Base-by-base conservation (phyloP, 2,888 invertebrate genomes). In the Lasioglossum lativentre region DNA sequence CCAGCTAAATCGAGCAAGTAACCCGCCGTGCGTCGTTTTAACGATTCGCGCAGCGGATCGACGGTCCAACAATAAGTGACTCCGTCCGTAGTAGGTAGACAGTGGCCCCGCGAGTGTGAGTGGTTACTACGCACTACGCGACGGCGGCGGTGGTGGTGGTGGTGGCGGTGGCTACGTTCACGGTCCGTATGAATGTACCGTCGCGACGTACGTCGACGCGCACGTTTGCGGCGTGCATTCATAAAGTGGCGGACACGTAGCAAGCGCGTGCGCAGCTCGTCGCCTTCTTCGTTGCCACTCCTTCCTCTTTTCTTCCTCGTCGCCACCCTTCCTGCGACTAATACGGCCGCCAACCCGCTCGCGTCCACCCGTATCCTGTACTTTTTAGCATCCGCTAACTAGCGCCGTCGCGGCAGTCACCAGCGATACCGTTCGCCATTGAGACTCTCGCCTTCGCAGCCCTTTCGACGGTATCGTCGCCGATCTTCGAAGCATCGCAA, bases 171-270 rank as follows among this genome's bases (percentile, higher is more conserved):
- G 85, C 80, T 88, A 89, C 90, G 87, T 83, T 86, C 83, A 86
- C 73, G 84, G 79, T 75, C 85, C 86, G 88, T 86, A 91, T 91
- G 92, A 92, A 91, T 90, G 90, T 87, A 91, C 85, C 84, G 78
- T 83, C 73, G 76, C 87, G 87, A 90, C 86, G 85, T 86, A 90
- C 91, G 90, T 86, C 88, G 86, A 76, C 82, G 80, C 75, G 85
- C 86, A 84, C 86, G 83, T 86, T 87, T 82, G 89, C 90, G 90
- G 89, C 91, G 91, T 90, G 93, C 93, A 94, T 94, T 94, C 93
- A 93, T 93, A 91, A 94, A 94, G 90, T 89, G 91, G 91, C 92
- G 91, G 92, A 91, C 92, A 92, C 91, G 91, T 92, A 91, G 91
- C 90, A 92, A 91, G 93, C 93, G 92, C 90, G 91, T 93, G 92